Evolutionary conservation across 2,888 invertebrate species (phyloP).

Genomic region (Chrysolina americana): DNA sequence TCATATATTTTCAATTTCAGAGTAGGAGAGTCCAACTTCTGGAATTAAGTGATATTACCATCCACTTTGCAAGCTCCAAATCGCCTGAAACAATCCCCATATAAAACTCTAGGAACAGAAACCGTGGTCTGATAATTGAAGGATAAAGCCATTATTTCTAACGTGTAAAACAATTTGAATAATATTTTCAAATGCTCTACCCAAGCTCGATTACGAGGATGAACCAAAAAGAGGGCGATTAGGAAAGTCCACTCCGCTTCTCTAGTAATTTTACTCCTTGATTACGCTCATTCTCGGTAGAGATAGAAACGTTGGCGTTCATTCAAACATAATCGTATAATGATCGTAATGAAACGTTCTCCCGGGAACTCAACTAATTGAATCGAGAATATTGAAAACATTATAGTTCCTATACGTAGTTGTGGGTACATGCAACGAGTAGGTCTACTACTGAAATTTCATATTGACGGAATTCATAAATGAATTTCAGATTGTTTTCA

Average conservation of each 20-base stretch:
- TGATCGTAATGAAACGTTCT: slow-evolving; percentile 7
- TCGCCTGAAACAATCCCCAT: too few species aligned
- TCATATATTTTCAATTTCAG: too few species aligned
- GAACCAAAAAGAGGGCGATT: slow-evolving; percentile 13
- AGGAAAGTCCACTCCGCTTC: not conserved
- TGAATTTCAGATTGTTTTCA: too few species aligned
- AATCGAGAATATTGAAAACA: not conserved
- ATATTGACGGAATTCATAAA: too few species aligned
- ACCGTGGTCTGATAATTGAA: not conserved
- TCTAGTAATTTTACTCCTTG: not conserved
- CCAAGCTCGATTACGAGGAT: not conserved
- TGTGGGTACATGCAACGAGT: not conserved
- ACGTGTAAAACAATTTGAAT: not conserved
- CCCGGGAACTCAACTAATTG: not conserved
- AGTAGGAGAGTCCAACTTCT: too few species aligned
- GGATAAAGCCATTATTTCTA: not conserved
- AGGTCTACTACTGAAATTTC: too few species aligned
- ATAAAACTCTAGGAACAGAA: not conserved
- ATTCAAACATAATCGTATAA: not conserved
- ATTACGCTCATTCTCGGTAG: slow-evolving; percentile 1
- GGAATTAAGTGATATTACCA: too few species aligned
- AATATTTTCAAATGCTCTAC: not conserved
- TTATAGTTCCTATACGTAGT: not conserved
- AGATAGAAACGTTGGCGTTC: slow-evolving; percentile 1
- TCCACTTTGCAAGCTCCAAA: too few species aligned